Base-by-base conservation (phyloP, 2,888 invertebrate species). In the Spicauda simplicius region DNA sequence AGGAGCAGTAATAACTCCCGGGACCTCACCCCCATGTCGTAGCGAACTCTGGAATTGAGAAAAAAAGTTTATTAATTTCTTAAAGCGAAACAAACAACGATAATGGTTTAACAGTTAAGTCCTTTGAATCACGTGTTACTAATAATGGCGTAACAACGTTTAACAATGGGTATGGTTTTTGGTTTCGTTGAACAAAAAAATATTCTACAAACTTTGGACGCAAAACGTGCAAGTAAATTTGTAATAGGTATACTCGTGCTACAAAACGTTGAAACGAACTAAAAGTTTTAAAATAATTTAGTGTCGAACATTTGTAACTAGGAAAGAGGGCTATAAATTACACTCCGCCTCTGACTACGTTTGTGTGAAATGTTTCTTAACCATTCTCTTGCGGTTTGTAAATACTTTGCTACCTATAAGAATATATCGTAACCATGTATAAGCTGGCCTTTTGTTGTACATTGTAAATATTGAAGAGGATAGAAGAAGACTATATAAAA, bases 1-100 rank as follows among this genome's bases (percentile, higher is more conserved):
- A 93, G 89, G 85, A 93, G 89, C 85, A 93, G 84, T 73, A 91
- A 60, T 74, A 91, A 86, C 92, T 90, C 91, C 91, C 86, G 89
- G 87, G 84, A 86, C 90, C 83, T 91, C 81, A 85, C 86, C 85
- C 91, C 91, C 93, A 65, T 65, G 79, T 87, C 88, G 85, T 86
- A 83, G 87, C 79, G 90, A 91, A 91, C 90, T 90, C 93, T 93
- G 93, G 68, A 93, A 91, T 72, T 71, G 81, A 65, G 77, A 74
- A 82, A 81, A 64, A 64, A 68, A 56, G 33, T 45, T 50, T 58
- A 69, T 81, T 73, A 61, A 53, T 54, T 30, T 53, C 41, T 14
- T 6, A 25, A 11, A 16, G 12, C 33, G 55, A 61, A 70, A 48
- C 5, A 56, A 59, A 33, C 1, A 54, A 54, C 59, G 68, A 37